These are phyloP conservation scores for Porites cylindrica DNA, from an alignment of 92 coral and sea anemone species.

Conservation along the genomic window DNA sequence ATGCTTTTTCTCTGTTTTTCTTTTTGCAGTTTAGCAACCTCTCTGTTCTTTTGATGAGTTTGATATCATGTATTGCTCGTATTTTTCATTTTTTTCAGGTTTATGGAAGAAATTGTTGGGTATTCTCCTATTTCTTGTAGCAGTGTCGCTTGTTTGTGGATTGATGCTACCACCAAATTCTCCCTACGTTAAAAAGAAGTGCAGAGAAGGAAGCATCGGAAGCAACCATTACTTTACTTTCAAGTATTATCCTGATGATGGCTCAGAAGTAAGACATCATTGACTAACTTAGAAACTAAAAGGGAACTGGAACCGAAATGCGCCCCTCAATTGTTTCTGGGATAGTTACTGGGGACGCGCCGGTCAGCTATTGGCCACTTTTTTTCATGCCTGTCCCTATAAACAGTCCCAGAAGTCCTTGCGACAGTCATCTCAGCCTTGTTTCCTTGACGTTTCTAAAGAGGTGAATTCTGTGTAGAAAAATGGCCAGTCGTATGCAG, in stretches of 20 bases:
- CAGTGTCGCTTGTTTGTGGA: slow-evolving; percentile 73
- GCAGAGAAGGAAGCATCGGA: slow-evolving; percentile 61
- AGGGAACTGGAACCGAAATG: too few species aligned
- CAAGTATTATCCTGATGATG: slow-evolving; percentile 39
- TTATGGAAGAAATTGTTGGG: slow-evolving; percentile 66
- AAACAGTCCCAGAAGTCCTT: too few species aligned
- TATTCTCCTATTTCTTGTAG: slow-evolving; percentile 61
- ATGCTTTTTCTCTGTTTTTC: too few species aligned
- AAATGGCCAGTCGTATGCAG: too few species aligned
- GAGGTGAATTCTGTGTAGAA: too few species aligned
- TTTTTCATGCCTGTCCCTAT: too few species aligned
- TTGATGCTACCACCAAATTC: slow-evolving; percentile 88
- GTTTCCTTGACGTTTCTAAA: too few species aligned
- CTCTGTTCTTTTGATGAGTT: neutral
- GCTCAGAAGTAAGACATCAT: slow-evolving; percentile 70
- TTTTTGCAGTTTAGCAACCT: neutral
- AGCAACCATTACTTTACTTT: slow-evolving; percentile 39
- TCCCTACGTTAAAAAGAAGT: slow-evolving; percentile 72
- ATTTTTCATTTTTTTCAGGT: slow-evolving; percentile 28
- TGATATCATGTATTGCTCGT: neutral
- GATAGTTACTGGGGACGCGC: too few species aligned
- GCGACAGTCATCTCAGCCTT: too few species aligned
- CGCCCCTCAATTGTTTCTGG: too few species aligned
- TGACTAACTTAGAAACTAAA: neutral
- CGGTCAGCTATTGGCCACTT: too few species aligned